phyloP scores from a whole-genome alignment of 2,797 vertebrate genomes.

The Cossypha dichroa region DNA sequence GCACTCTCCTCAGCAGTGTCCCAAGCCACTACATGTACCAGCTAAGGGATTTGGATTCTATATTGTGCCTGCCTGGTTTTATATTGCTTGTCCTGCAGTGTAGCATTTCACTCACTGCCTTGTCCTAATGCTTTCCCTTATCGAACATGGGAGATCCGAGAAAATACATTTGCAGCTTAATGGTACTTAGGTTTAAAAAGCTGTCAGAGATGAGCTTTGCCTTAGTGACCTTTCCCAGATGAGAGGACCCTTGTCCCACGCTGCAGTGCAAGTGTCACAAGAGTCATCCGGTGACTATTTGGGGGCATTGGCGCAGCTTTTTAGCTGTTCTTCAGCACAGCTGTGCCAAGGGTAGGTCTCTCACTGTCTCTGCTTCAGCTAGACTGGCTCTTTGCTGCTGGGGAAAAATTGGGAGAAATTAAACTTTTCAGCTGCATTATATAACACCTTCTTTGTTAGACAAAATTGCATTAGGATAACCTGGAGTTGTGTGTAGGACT shows the following conservation, averaged over 20 bases:
- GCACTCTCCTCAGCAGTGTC: neutral
- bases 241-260: neutral
- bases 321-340: neutral
- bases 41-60: accelerated
- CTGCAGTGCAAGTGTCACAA: neutral
- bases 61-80: neutral
- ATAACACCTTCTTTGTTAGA: neutral
- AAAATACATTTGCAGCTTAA: neutral
- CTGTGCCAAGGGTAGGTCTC: neutral
- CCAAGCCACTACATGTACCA: accelerated
- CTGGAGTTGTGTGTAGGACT: neutral
- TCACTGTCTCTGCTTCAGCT: neutral
- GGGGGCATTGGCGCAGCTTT: neutral
- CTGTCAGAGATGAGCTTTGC: neutral
- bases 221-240: neutral
- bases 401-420: neutral
- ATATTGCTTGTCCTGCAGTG: neutral
- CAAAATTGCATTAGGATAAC: neutral
- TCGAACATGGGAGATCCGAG: neutral
- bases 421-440: slow-evolving; percentile 12
- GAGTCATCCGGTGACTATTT: accelerated
- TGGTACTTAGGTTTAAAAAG: neutral
- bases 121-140: neutral
- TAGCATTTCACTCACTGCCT: neutral
- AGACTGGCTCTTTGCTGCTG: neutral